Evolutionary conservation across 1,140 invertebrate genomes (phyloP), one percentile per base, ranked within the genome.

Genomic region (Cyrtorhinus lividipennis): DNA sequence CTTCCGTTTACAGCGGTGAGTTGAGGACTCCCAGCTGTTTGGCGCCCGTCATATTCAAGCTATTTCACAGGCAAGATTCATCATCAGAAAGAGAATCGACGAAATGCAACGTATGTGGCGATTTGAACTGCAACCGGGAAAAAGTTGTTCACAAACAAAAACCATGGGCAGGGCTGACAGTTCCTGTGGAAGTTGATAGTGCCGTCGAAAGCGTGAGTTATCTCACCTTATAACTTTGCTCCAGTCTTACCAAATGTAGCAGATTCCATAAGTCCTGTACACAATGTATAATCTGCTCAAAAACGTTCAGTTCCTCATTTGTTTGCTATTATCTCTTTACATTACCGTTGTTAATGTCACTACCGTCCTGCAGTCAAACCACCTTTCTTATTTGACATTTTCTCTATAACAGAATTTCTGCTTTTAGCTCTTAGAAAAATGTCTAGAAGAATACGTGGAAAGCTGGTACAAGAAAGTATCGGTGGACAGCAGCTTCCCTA

Each of bases 401-500:
- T n/a, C n/a, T n/a, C n/a, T n/a, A n/a, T n/a, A n/a, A n/a, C n/a
- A n/a, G n/a, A n/a, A n/a, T n/a, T n/a, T n/a, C n/a, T n/a, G n/a
- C n/a, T n/a, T n/a, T n/a, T n/a, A 88, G 85, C 83, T 87, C 72
- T 81, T 85, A 67, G 81, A 81, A 66, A 78, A 80, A 70, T 82
- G 84, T 62, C 72, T 87, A 66, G 79, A 83, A 60, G 78, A 82
- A 68, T 85, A 83, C 77, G 79, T 91, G 30, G 82, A 80, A 58
- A 77, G 81, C 8, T 92, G 88, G 88, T 90, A 89, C 71, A 80
- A 80, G 27, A 79, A 82, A 70, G 75, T 91, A 30, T 86, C 86
- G 62, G 71, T 78, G 30, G 83, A 89, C 73, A 79, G 83, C 67
- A 81, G 82, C 67, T 89, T 92, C 74, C 75, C 86, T 22, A 83